These are phyloP conservation scores for Stomorhina lunata DNA, from an alignment of 2,888 invertebrate genomes.

Conservation along the genomic window DNA sequence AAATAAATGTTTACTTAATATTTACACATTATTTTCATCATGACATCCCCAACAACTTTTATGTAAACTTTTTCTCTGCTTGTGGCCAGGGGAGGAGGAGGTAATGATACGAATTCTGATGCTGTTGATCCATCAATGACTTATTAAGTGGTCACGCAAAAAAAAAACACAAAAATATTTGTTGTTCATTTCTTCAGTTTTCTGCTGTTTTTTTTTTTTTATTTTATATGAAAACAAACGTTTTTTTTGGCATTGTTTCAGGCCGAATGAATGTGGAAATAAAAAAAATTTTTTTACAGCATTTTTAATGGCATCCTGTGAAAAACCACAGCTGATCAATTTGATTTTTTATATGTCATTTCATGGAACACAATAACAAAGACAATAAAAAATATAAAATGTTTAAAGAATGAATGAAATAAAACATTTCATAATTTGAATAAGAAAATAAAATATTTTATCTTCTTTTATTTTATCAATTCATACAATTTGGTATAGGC, in stretches of 20 bases:
- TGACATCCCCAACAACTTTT: neutral
- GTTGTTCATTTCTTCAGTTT: neutral
- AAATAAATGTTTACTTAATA: neutral
- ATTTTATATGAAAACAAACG: too few species aligned
- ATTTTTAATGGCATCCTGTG: neutral
- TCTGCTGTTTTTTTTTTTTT: neutral
- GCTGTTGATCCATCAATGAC: conserved; percentile 3
- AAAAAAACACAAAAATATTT: conserved; percentile 15
- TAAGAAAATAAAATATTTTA: too few species aligned
- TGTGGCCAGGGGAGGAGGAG: neutral
- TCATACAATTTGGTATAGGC: too few species aligned
- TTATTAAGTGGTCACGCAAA: conserved; percentile 43
- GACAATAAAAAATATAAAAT: too few species aligned
- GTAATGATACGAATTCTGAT: too few species aligned
- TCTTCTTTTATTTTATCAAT: too few species aligned
- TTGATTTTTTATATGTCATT: too few species aligned
- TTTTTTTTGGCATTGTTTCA: neutral
- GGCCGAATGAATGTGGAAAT: neutral
- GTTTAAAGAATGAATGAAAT: too few species aligned
- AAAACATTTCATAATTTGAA: too few species aligned
- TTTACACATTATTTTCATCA: neutral
- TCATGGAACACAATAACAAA: too few species aligned
- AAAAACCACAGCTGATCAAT: neutral
- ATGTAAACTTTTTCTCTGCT: too few species aligned
- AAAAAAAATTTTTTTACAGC: neutral